Evolutionary conservation across 2,113 vertebrate species (phyloP), one percentile per base, ranked within the genome.

Genomic region (Perccottus glenii): DNA sequence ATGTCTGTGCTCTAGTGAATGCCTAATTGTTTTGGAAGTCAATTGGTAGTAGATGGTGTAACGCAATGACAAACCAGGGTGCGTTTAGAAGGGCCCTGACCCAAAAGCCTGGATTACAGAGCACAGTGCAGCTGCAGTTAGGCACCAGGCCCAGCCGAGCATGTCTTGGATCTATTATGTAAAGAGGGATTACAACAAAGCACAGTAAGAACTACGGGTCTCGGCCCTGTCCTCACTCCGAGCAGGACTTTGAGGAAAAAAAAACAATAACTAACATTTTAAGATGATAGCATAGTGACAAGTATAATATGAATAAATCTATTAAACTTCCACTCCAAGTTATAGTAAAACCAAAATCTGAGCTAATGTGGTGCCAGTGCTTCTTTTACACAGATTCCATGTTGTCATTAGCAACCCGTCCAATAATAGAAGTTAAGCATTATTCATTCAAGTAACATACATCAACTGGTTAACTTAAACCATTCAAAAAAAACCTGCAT

Each of bases 21-120:
- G 57, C 43, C 59, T 2, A 52, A 70, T 67, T 83, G 82, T 75
- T 53, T 51, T 1, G 0, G 55, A 14, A 0, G 2, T 85, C 78
- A 83, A 74, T 78, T 14, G 73, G 53, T 51, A 14, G 35, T 10
- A 4, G 62, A 60, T 68, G 8, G 71, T 32, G 65, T 69, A 40
- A 32, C 53, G 35, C 67, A 75, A 75, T 45, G 68, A 11, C 42
- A 68, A 65, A 61, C 66, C 16, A 0, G 72, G 42, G 15, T 64
- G 74, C 48, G 38, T 52, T 77, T 73, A 67, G 38, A 27, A 68
- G 42, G 69, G 64, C 57, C 42, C 76, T 88, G 90, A 91, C 86
- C 88, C 90, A 88, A 76, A 92, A 85, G 85, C 56, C 69, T 67
- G 87, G 80, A 90, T 89, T 86, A 88, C 72, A 81, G 69, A 61